Base-by-base conservation (phyloP, 2,113 vertebrate species). In the Psettodes erumei region DNA sequence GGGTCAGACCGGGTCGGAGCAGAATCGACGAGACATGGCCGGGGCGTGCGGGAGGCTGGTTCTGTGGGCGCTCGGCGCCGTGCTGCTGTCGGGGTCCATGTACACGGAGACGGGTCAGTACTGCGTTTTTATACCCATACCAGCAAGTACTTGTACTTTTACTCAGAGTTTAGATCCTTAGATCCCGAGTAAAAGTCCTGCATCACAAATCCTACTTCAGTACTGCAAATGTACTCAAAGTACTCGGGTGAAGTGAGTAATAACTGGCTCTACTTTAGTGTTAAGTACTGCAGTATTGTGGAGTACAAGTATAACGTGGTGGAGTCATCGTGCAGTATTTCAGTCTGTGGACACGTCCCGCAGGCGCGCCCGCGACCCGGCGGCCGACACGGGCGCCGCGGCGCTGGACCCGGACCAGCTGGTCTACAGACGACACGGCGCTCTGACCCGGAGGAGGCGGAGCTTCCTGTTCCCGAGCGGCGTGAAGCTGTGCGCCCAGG, bases 401-500 rank as follows among this genome's bases (percentile, higher is more conserved):
- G 2, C 3, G 28, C 3, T 1, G 16, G 71, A 58, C 21, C 71
- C 50, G 0, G 68, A 82, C 37, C 68, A 53, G 19, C 74, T 75
- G 43, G 27, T 72, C 0, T 64, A 61, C 63, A 48, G 89, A 51
- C 68, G 21, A 18, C 83, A 75, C 33, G 86, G 21, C 0, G 60
- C 92, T 66, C 68, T 93, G 7, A 82, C 90, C 6, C 91, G 98
- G 32, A 93, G 86, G 37, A 96, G 90, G 56, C 72, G 97, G 21
- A 94, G 94, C 11, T 28, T 95, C 61, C 78, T 97, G 61, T 97
- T 98, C 82, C 95, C 96, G 50, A 95, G 91, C 56, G 96, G 96
- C 89, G 94, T 99, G 30, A 96, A 96, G 88, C 89, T 96, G 15
- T 99, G 98, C 78, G 89, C 92, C 8, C 95, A 95, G 56, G 97